Conservation (phyloP, 53 echinoderm and acorn worm species). For the Zoroaster sp. region DNA sequence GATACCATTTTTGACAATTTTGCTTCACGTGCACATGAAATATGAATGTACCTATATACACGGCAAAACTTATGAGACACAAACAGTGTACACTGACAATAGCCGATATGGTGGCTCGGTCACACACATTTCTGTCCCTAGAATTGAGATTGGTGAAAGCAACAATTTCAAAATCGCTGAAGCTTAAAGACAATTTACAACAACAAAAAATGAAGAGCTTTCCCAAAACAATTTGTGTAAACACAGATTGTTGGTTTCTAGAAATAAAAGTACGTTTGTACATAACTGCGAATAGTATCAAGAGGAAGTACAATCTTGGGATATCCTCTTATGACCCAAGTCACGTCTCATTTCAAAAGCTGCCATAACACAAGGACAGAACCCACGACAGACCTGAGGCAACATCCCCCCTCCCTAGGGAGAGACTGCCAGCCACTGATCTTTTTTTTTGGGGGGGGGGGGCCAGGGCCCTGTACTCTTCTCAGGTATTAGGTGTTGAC, state of each 20-base stretch:
- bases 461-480: neutral
- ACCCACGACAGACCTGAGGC: constrained; percentile 8
- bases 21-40: too few relatives aligned
- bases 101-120: too few relatives aligned
- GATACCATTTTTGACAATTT: too few relatives aligned
- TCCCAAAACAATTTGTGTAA: neutral
- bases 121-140: too few relatives aligned
- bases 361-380: constrained; percentile 25
- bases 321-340: neutral
- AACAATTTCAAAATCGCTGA: neutral
- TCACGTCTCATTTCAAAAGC: constrained; percentile 40
- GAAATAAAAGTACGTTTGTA: neutral
- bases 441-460: neutral
- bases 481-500: constrained; percentile 44
- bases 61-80: too few relatives aligned
- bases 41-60: too few relatives aligned
- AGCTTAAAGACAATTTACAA: neutral
- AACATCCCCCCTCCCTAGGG: constrained; percentile 19
- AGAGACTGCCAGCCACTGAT: neutral
- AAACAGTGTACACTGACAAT: too few relatives aligned
- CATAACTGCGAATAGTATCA: neutral
- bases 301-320: neutral
- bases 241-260: neutral
- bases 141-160: too few relatives aligned
- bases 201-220: neutral